phyloP scores from a whole-genome alignment of 2,888 invertebrate species.

The Harmothoe impar region DNA sequence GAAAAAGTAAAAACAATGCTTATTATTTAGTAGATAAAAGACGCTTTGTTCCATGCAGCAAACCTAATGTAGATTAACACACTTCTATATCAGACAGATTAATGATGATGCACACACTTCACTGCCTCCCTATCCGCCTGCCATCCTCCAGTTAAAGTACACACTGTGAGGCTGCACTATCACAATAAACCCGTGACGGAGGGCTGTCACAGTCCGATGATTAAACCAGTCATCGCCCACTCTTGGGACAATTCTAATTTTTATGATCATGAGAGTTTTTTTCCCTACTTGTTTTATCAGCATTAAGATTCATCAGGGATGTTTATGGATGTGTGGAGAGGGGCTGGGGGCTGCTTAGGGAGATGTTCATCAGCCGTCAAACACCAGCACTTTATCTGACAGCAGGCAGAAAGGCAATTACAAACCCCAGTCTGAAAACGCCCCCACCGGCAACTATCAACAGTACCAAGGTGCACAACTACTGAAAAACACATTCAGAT shows the following conservation, averaged over 20 bases:
- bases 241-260: constrained; percentile 1
- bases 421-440: neutral
- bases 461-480: neutral
- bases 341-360: neutral
- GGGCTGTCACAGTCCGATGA: too few species aligned
- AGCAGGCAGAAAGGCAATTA: constrained; percentile 34
- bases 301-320: neutral
- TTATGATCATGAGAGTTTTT: neutral
- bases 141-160: too few species aligned
- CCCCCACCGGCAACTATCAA: neutral
- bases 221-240: neutral
- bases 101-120: too few species aligned
- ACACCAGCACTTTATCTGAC: constrained; percentile 3
- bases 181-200: too few species aligned
- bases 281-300: neutral
- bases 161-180: too few species aligned
- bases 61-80: neutral
- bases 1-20: too few species aligned
- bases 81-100: too few species aligned
- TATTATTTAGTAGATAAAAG: too few species aligned
- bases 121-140: too few species aligned
- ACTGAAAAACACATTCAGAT: neutral
- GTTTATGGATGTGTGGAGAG: constrained; percentile 20
- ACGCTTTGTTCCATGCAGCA: neutral
- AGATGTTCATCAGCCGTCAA: neutral